phyloP scores from a whole-genome alignment of 2,113 vertebrate species.

The Hyla sarda region DNA sequence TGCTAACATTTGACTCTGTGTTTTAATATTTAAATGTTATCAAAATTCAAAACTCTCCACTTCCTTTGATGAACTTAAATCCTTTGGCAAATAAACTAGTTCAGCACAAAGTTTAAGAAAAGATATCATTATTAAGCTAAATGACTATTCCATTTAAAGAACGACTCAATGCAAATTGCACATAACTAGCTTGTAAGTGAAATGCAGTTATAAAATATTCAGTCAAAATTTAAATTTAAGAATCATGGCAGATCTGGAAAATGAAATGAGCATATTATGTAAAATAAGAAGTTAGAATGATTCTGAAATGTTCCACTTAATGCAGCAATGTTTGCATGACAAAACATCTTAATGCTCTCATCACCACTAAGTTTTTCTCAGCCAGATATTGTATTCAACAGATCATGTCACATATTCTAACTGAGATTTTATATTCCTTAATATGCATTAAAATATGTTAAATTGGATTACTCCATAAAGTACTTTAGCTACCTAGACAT shows the following conservation, averaged over 20 bases:
- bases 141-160: background rate
- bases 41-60: background rate
- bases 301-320: constrained; percentile 52
- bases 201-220: constrained; percentile 40
- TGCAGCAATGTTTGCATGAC: constrained; percentile 55
- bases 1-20: background rate
- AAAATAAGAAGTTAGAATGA: constrained; percentile 40
- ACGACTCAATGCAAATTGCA: constrained; percentile 31
- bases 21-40: background rate
- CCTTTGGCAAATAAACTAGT: background rate
- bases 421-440: constrained; percentile 38
- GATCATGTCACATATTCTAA: constrained; percentile 26
- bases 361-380: constrained; percentile 48
- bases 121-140: constrained; percentile 33
- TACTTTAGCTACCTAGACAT: constrained; percentile 31
- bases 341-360: constrained; percentile 56
- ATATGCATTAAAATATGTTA: constrained; percentile 44
- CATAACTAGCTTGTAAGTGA: constrained; percentile 37
- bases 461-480: constrained; percentile 42
- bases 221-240: constrained; percentile 45
- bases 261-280: constrained; percentile 49
- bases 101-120: constrained; percentile 15
- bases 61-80: background rate
- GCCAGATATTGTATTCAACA: constrained; percentile 41
- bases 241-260: constrained; percentile 49